Percentiles rank a stretch among this genome's conserved stretches.
phyloP scores from a whole-genome alignment of 2,797 vertebrate genomes.

The Rhinogobio ventralis region DNA sequence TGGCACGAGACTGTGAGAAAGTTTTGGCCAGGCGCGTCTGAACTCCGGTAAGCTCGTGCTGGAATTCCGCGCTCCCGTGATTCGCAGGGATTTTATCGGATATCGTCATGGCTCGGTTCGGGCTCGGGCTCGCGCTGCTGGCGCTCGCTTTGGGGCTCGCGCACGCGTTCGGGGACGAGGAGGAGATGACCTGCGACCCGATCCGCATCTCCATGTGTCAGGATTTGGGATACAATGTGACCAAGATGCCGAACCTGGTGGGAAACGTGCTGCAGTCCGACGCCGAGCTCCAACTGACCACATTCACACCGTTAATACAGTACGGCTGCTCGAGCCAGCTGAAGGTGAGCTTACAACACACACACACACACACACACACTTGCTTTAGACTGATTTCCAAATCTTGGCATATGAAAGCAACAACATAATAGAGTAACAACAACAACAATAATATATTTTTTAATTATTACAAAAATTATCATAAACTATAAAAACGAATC shows the following conservation, averaged over 20 bases:
- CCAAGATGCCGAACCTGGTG: conserved; percentile 98
- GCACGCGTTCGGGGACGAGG: conserved; percentile 88
- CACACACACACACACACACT: conserved; percentile 3
- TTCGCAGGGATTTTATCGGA: neutral
- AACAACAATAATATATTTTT: neutral
- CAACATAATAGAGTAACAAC: neutral
- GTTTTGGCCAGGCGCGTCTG: conserved; percentile 8
- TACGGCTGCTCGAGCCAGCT: conserved; percentile 98
- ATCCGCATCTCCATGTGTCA: conserved; percentile 99
- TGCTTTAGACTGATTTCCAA: neutral
- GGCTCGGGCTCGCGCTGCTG: conserved; percentile 59
- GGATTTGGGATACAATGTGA: conserved; percentile 97
- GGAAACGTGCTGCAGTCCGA: conserved; percentile 96
- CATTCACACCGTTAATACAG: conserved; percentile 97
- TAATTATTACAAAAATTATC: neutral
- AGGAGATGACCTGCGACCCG: conserved; percentile 94
- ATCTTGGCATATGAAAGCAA: neutral
- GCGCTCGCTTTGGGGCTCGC: conserved; percentile 65
- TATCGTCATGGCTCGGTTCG: conserved; percentile 60
- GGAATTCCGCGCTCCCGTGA: conserved; percentile 19
- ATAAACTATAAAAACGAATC: neutral
- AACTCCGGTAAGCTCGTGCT: neutral
- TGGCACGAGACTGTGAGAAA: conserved; percentile 21
- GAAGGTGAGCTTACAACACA: conserved; percentile 80
- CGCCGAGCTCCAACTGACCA: conserved; percentile 96